Conservation (phyloP, 2,113 vertebrate genomes). For the Typhlomys cinereus region DNA sequence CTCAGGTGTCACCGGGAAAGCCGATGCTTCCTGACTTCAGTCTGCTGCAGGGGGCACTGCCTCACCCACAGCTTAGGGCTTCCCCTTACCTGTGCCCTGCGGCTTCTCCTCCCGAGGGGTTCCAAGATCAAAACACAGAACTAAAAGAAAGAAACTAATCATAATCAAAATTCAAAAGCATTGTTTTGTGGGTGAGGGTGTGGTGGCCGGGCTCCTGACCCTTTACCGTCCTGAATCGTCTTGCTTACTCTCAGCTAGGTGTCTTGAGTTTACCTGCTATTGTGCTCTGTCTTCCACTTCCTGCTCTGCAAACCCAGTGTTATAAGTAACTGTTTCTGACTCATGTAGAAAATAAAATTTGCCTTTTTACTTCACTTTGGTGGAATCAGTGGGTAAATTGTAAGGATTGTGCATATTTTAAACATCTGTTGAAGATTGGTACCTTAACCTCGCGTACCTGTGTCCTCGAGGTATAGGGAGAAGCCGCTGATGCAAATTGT, state of each 20-base stretch:
- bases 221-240: too few relatives aligned
- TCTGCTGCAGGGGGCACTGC: neutral
- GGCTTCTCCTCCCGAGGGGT: neutral
- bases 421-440: neutral
- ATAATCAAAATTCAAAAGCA: neutral
- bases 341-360: constrained; percentile 26
- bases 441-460: neutral
- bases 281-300: neutral
- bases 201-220: too few relatives aligned
- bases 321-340: neutral
- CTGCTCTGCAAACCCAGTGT: neutral
- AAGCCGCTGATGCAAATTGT: neutral
- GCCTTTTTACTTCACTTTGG: constrained; percentile 16
- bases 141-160: constrained; percentile 1
- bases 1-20: neutral
- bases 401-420: neutral
- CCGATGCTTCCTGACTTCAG: neutral
- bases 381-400: neutral
- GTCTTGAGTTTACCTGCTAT: too few relatives aligned
- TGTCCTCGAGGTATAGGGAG: neutral
- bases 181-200: neutral
- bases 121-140: neutral
- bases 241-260: too few relatives aligned
- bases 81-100: neutral
- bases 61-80: neutral